Base-by-base conservation (phyloP, 2,888 invertebrate species). In the Magallana nippona region DNA sequence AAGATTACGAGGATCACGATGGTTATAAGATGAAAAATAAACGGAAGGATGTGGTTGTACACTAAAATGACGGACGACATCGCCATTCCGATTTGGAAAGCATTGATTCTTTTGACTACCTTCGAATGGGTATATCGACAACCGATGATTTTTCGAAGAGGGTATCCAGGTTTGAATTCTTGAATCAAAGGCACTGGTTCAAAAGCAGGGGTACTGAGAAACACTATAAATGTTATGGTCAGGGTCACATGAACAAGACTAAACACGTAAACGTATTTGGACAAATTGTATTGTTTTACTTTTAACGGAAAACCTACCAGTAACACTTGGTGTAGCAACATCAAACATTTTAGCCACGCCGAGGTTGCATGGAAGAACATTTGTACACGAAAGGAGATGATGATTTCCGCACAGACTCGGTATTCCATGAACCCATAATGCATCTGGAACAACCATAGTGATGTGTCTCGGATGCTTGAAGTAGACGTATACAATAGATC, bases 361-460 rank as follows among this genome's bases (percentile, higher is more conserved):
- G 71, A 71, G 2, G 71, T 27, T 22, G 71, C 15, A 27, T 71
- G 32, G 1, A 71, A 15, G 1, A 22, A 3, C 13, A 15, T 71
- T 27, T 71, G 71, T 71, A 32, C 11, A 22, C 71, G 71, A 11
- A 71, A 71, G 15, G 71, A 22, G 3, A 71, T 17, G 1, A 71
- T 0, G 32, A 71, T 32, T 22, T 22, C 27, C 13, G 71, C 3
- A 71, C 71, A 71, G 15, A 71, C 71, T 1, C 27, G 27, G 15
- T 71, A 71, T 27, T 71, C 71, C 27, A 71, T 15, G 15, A 27
- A 71, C 15, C 32, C 71, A 71, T 32, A 71, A 71, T 71, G 19
- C 71, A 71, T 27, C 13, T 71, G 11, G 13, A 71, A 32, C 1
- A 71, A 1, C 22, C 11, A 15, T 19, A 71, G 1, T 11, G 32